phyloP scores from a whole-genome alignment of 1,140 invertebrate species.

The Parapsyche elsis region DNA sequence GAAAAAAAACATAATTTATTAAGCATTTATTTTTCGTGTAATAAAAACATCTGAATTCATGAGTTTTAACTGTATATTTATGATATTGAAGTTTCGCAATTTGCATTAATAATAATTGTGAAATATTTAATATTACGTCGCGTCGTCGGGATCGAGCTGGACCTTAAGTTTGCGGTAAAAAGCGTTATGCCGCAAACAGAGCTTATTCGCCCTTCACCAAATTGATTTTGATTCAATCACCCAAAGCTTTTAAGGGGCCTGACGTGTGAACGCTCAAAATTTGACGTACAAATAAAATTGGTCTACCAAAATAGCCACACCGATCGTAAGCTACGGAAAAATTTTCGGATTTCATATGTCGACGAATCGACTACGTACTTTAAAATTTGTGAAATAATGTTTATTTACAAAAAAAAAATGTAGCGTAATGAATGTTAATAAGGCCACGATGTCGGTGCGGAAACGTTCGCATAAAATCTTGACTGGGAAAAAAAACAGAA shows the following conservation, averaged over 20 bases:
- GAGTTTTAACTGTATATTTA: neutral
- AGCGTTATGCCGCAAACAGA: neutral
- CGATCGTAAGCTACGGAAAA: neutral
- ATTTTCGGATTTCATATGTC: neutral
- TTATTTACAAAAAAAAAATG: neutral
- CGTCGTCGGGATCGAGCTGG: no score
- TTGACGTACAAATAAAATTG: slow-evolving; percentile 17
- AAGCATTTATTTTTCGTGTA: no score
- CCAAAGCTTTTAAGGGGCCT: neutral
- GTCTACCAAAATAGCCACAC: neutral
- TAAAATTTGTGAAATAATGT: neutral
- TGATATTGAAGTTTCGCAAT: no score
- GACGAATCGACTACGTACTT: no score
- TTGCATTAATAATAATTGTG: no score
- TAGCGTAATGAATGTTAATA: slow-evolving; percentile 5
- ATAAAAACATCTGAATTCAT: neutral
- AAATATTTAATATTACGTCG: no score
- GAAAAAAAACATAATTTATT: no score
- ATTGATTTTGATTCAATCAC: slow-evolving; percentile 29
- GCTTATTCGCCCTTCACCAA: slow-evolving; percentile 10
- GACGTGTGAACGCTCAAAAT: neutral
- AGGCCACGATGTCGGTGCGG: neutral
- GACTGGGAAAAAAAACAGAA: neutral
- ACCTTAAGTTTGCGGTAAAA: neutral
- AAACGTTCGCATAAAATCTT: neutral